phyloP scores from a whole-genome alignment of 1,140 invertebrate species.

The Aplysia californica region DNA sequence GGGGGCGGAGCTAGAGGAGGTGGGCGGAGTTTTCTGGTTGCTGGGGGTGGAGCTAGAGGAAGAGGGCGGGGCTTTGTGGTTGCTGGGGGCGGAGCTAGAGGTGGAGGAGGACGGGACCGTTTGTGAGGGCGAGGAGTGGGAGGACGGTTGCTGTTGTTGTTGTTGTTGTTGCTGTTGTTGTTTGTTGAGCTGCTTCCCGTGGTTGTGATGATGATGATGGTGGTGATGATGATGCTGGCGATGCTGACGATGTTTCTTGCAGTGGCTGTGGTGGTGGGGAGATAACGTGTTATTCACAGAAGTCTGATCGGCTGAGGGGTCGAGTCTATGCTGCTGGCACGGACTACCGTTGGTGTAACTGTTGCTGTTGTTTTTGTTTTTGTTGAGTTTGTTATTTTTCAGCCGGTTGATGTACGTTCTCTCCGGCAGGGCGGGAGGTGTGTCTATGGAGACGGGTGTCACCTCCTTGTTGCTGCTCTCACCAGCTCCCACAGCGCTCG shows the following conservation, averaged over 20 bases:
- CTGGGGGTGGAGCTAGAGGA: neutral
- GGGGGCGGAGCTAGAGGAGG: neutral
- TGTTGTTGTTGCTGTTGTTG: neutral
- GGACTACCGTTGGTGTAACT: no score
- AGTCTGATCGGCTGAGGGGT: no score
- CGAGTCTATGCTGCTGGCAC: neutral
- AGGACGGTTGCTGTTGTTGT: neutral
- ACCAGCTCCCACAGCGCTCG: neutral
- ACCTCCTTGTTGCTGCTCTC: neutral
- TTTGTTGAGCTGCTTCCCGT: neutral
- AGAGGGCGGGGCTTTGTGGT: neutral
- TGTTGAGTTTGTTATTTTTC: neutral
- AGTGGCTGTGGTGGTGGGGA: neutral
- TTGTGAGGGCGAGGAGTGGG: neutral
- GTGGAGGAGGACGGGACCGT: neutral
- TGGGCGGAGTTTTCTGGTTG: neutral
- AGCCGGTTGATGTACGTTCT: constrained; percentile 24
- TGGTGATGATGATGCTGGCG: constrained; percentile 23
- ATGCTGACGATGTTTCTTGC: neutral
- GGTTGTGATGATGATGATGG: constrained; percentile 21
- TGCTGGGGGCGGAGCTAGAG: neutral
- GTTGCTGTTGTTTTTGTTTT: neutral
- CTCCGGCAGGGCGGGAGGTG: constrained; percentile 20
- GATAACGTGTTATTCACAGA: no score
- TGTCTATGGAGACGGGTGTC: neutral